A percentile compares a stretch with the other conserved stretches of the same genome.
Evolutionary conservation across 2,797 vertebrate genomes (phyloP).

Genomic region (Selene dorsalis): DNA sequence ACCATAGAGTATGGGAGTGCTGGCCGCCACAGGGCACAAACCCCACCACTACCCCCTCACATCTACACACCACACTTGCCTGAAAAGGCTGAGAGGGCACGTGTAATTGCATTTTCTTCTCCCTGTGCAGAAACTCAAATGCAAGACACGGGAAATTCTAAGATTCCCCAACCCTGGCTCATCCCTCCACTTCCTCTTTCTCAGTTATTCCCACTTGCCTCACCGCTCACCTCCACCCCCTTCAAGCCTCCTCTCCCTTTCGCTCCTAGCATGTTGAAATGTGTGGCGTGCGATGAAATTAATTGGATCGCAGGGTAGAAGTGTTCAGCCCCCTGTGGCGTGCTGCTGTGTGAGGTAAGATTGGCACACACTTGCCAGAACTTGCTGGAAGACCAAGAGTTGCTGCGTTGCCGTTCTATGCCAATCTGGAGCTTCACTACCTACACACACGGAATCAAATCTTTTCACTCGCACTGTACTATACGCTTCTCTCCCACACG

Average conservation of each 20-base stretch:
- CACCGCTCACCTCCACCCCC: slow-evolving; percentile 61
- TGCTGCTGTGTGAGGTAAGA: slow-evolving; percentile 60
- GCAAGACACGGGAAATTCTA: slow-evolving; percentile 74
- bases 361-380: slow-evolving; percentile 60
- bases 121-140: slow-evolving; percentile 75
- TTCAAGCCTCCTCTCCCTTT: slow-evolving; percentile 68
- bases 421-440: slow-evolving; percentile 56
- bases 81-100: slow-evolving; percentile 79
- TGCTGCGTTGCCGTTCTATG: slow-evolving; percentile 52
- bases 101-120: slow-evolving; percentile 85
- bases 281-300: slow-evolving; percentile 80
- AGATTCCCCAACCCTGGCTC: slow-evolving; percentile 64
- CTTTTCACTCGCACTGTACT: slow-evolving; percentile 12
- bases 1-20: slow-evolving; percentile 74
- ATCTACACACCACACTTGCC: slow-evolving; percentile 62
- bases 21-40: slow-evolving; percentile 70
- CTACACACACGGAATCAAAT: slow-evolving; percentile 35
- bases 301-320: slow-evolving; percentile 83
- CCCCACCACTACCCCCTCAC: slow-evolving; percentile 58
- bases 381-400: slow-evolving; percentile 50
- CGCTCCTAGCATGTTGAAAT: slow-evolving; percentile 78
- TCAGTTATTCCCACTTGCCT: slow-evolving; percentile 69
- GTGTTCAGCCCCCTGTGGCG: slow-evolving; percentile 72
- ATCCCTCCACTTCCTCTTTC: slow-evolving; percentile 57
- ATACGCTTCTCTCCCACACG: not conserved